These are phyloP conservation scores for Leucophora obtusa DNA, from an alignment of 2,888 invertebrate genomes.

Conservation along the genomic window DNA sequence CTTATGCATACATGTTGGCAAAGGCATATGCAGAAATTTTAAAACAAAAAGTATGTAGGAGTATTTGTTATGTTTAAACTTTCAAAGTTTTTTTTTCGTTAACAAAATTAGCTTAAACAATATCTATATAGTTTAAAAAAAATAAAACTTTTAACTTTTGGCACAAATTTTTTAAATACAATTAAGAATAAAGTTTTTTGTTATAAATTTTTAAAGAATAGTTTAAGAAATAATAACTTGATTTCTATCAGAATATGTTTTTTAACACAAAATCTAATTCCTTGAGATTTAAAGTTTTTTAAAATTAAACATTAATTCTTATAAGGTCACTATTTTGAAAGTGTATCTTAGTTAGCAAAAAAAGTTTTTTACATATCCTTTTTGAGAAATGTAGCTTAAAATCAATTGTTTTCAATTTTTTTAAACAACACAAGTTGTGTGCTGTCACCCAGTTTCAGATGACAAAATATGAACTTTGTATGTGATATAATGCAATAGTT, in stretches of 20 bases:
- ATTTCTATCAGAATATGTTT: not conserved
- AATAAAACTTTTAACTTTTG: slow-evolving; percentile 18
- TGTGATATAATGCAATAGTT: not conserved
- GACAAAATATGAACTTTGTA: not conserved
- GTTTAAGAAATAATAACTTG: not conserved
- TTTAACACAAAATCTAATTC: too few relatives aligned
- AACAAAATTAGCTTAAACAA: slow-evolving; percentile 18
- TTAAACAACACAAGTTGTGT: not conserved
- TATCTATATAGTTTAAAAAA: slow-evolving; percentile 1
- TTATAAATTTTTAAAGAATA: not conserved
- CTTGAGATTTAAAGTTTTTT: too few relatives aligned
- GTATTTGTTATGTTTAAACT: not conserved
- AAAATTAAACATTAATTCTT: too few relatives aligned
- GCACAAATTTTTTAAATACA: slow-evolving; percentile 2
- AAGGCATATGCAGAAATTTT: slow-evolving; percentile 31
- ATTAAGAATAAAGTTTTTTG: not conserved
- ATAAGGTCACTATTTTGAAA: not conserved
- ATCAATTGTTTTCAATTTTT: not conserved
- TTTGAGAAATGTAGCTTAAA: not conserved
- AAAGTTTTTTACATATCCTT: not conserved
- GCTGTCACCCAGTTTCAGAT: not conserved
- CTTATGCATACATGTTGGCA: slow-evolving; percentile 24
- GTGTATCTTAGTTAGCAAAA: not conserved
- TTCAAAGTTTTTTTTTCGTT: slow-evolving; percentile 12
- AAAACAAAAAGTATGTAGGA: not conserved